These are phyloP conservation scores for Drosophila pseudotakahashii DNA, from an alignment of 2,888 invertebrate species.

Conservation along the genomic window DNA sequence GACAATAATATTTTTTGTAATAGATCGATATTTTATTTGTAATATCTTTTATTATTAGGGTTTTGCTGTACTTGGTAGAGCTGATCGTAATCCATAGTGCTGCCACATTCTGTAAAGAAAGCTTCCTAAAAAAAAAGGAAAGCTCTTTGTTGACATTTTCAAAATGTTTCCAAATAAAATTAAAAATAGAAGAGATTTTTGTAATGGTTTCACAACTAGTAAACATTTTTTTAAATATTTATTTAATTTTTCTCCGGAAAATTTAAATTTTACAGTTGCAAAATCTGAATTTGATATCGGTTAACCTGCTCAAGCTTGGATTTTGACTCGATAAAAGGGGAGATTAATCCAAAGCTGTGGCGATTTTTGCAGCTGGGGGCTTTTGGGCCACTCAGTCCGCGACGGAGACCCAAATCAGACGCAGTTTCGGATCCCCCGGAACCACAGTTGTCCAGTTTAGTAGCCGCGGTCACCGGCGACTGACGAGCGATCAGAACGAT, in stretches of 20 bases:
- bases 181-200: neutral
- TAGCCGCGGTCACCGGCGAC: slow-evolving; percentile 61
- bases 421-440: slow-evolving; percentile 57
- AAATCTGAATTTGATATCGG: slow-evolving; percentile 32
- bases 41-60: neutral
- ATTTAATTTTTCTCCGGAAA: neutral
- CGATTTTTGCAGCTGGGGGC: slow-evolving; percentile 40
- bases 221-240: slow-evolving; percentile 1
- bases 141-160: slow-evolving; percentile 9
- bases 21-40: no score
- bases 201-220: neutral
- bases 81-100: neutral
- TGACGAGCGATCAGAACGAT: slow-evolving; percentile 53
- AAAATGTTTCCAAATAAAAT: neutral
- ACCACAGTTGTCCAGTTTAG: slow-evolving; percentile 47
- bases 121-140: neutral
- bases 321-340: slow-evolving; percentile 19
- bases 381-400: slow-evolving; percentile 53
- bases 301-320: slow-evolving; percentile 25
- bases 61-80: neutral
- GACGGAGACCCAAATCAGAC: slow-evolving; percentile 58
- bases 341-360: slow-evolving; percentile 28
- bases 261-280: neutral
- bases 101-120: slow-evolving; percentile 4
- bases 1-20: neutral